phyloP scores from a whole-genome alignment of 92 coral and sea anemone genomes.

The Siderastrea siderea region DNA sequence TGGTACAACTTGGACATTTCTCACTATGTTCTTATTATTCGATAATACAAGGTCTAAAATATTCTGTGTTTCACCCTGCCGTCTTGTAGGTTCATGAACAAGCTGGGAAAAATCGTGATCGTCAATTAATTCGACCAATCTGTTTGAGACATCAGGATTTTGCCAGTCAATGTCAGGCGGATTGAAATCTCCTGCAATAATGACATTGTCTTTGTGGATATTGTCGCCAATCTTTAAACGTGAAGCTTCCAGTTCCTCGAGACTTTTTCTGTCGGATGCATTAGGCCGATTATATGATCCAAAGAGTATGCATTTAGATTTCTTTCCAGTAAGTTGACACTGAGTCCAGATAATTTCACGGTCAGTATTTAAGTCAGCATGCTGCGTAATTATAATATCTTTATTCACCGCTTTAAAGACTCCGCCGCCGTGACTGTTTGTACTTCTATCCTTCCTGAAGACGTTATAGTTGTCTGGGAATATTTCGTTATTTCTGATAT shows the following conservation, averaged over 20 bases:
- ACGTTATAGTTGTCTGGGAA: no score
- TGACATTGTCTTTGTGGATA: slow-evolving; percentile 25
- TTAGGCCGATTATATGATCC: slow-evolving; percentile 59
- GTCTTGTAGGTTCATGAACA: slow-evolving; percentile 48
- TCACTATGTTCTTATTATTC: slow-evolving; percentile 32
- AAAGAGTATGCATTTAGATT: slow-evolving; percentile 62
- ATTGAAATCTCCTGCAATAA: slow-evolving; percentile 71
- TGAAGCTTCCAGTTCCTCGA: slow-evolving; percentile 44
- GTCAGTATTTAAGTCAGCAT: slow-evolving; percentile 35
- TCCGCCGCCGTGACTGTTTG: slow-evolving; percentile 54
- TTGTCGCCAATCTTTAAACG: slow-evolving; percentile 29
- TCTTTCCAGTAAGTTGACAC: slow-evolving; percentile 58
- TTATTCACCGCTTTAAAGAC: slow-evolving; percentile 40
- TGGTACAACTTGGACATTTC: slow-evolving; percentile 42
- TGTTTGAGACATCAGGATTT: slow-evolving; percentile 33
- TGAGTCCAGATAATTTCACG: slow-evolving; percentile 75
- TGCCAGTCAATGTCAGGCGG: slow-evolving; percentile 63
- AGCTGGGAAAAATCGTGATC: slow-evolving; percentile 57
- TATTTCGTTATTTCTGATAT: no score
- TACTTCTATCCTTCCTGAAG: background rate
- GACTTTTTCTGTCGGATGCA: slow-evolving; percentile 29
- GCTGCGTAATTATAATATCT: slow-evolving; percentile 54
- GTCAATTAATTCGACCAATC: slow-evolving; percentile 56
- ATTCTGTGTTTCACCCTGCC: slow-evolving; percentile 37
- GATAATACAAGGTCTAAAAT: slow-evolving; percentile 53